Evolutionary conservation across 2,888 invertebrate species (phyloP).

Genomic region (Bibio marci): DNA sequence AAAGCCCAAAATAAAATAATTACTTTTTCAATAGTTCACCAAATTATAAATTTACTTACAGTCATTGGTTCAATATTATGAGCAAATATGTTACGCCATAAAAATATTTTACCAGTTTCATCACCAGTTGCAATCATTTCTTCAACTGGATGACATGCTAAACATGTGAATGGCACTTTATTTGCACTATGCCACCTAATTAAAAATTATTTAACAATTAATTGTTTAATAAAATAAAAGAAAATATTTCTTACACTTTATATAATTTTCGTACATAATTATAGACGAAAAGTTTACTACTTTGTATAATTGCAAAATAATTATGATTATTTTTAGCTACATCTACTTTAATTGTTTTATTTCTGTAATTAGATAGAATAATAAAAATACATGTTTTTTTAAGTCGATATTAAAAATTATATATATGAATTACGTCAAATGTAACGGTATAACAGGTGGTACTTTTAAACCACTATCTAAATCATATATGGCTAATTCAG

Average conservation of each 20-base stretch:
- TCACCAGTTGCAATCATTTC: conserved; percentile 51
- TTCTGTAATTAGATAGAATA: too few relatives aligned
- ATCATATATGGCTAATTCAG: not conserved
- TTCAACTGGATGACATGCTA: conserved; percentile 48
- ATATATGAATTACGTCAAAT: too few relatives aligned
- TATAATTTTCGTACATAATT: conserved; percentile 19
- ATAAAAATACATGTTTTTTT: too few relatives aligned
- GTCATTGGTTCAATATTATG: conserved; percentile 11
- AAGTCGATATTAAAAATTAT: too few relatives aligned
- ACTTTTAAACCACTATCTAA: not conserved
- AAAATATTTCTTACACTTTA: conserved; percentile 12
- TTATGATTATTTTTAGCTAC: not conserved
- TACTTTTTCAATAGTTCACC: not conserved
- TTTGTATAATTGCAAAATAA: conserved; percentile 17
- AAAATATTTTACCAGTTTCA: conserved; percentile 39
- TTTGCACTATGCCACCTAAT: conserved; percentile 13
- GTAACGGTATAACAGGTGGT: too few relatives aligned
- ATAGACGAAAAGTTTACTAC: conserved; percentile 14
- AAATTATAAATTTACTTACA: conserved; percentile 2
- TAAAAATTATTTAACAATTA: not conserved
- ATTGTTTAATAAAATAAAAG: not conserved
- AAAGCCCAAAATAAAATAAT: not conserved
- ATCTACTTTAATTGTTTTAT: too few relatives aligned
- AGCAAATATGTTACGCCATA: conserved; percentile 38
- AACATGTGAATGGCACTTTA: conserved; percentile 33